Conservation (phyloP, 2,888 invertebrate genomes). For the Drosophila borealis region DNA sequence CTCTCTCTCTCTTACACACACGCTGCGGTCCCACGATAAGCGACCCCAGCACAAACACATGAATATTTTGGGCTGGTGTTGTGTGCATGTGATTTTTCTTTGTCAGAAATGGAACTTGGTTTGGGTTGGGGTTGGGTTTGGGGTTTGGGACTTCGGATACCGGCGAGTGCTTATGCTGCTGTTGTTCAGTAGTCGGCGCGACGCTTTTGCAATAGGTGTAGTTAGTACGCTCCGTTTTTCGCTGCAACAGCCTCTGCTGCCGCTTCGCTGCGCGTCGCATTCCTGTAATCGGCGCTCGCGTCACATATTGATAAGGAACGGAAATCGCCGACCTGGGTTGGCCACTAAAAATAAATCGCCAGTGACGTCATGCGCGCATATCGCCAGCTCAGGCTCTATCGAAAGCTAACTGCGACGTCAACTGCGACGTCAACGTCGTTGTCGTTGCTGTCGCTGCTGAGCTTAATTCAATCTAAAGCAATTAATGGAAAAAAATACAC, state of each 20-base stretch:
- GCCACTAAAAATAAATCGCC: slow-evolving; percentile 58
- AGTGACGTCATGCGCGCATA: slow-evolving; percentile 62
- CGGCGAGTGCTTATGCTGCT: slow-evolving; percentile 10
- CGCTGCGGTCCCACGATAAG: slow-evolving; percentile 56
- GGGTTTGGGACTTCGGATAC: slow-evolving; percentile 1
- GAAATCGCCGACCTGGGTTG: slow-evolving; percentile 46
- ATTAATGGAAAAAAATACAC: slow-evolving; percentile 66
- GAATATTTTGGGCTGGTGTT: slow-evolving; percentile 22
- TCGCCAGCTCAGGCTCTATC: slow-evolving; percentile 25
- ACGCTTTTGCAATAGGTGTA: slow-evolving; percentile 49
- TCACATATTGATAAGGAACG: slow-evolving; percentile 69
- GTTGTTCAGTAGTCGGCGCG: slow-evolving; percentile 45
- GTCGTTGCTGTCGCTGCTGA: slow-evolving; percentile 11
- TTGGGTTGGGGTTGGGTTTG: slow-evolving; percentile 2
- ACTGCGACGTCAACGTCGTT: slow-evolving; percentile 2
- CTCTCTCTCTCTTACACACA: not conserved
- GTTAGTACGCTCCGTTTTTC: not conserved
- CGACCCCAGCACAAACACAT: slow-evolving; percentile 26
- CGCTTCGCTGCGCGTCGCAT: not conserved
- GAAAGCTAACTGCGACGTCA: slow-evolving; percentile 30
- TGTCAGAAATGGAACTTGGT: slow-evolving; percentile 14
- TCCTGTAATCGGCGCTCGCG: slow-evolving; percentile 41
- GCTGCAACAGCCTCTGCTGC: not conserved
- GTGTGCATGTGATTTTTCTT: slow-evolving; percentile 37
- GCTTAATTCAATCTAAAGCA: slow-evolving; percentile 79